Evolutionary conservation across 2,113 vertebrate genomes (phyloP).

Genomic region (Mus pahari): DNA sequence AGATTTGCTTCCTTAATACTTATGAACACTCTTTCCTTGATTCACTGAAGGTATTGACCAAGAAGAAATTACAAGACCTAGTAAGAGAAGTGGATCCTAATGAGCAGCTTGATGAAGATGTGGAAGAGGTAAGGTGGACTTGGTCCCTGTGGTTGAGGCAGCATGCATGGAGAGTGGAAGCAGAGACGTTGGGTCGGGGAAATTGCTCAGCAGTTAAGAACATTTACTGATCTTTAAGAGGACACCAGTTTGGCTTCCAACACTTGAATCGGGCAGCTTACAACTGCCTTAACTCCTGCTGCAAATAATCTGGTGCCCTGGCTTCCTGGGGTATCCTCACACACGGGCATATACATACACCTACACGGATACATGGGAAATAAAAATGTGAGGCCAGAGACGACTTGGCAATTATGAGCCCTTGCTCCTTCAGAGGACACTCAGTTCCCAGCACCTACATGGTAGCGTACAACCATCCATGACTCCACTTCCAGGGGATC

Average conservation of each 20-base stretch:
- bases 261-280: neutral
- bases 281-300: neutral
- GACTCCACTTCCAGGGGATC: neutral
- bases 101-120: constrained; percentile 98
- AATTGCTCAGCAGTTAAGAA: neutral
- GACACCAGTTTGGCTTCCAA: neutral
- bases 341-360: neutral
- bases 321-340: neutral
- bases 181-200: neutral
- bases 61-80: constrained; percentile 98
- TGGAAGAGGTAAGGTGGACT: constrained; percentile 93
- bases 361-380: neutral
- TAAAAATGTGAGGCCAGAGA: no score
- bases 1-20: constrained; percentile 59
- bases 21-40: constrained; percentile 53
- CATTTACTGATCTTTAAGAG: neutral
- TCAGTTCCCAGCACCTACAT: neutral
- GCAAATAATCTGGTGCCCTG: neutral
- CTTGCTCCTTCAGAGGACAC: neutral
- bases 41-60: constrained; percentile 93
- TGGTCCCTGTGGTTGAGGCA: neutral
- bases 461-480: neutral
- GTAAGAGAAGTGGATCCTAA: constrained; percentile 99
- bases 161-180: neutral
- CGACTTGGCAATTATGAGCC: neutral